A percentile compares a stretch with the other conserved stretches of the same genome.
These are phyloP conservation scores for Stratiolaelaps scimitus DNA, from an alignment of 1,140 invertebrate species.

Conservation along the genomic window DNA sequence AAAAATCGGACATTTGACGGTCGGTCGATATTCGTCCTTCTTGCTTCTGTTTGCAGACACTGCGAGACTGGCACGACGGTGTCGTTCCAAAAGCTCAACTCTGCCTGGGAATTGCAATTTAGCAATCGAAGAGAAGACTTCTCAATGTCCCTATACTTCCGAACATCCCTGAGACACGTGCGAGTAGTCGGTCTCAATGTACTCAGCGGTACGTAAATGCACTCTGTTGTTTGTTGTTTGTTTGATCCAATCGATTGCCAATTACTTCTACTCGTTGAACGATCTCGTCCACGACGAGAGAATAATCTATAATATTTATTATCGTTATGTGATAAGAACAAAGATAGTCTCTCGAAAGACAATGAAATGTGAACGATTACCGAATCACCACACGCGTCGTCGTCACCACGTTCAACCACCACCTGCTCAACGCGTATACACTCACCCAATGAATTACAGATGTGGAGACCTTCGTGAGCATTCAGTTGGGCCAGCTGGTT, in stretches of 20 bases:
- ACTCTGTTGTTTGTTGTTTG: neutral
- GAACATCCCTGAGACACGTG: constrained; percentile 15
- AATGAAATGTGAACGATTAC: no score
- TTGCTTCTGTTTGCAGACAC: neutral
- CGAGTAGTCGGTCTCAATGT: constrained; percentile 3
- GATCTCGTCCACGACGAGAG: no score
- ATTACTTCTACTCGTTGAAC: no score
- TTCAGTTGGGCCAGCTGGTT: neutral
- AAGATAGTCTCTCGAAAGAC: neutral
- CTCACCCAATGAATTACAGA: no score
- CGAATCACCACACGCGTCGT: no score
- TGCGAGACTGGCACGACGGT: constrained; percentile 20
- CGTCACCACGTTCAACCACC: no score
- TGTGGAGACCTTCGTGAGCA: constrained; percentile 3
- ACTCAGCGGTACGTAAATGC: neutral
- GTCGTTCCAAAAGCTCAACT: constrained; percentile 21
- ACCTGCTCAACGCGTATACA: no score
- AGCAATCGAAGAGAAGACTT: constrained; percentile 17
- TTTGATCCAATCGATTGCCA: neutral
- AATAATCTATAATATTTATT: no score
- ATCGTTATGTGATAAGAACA: no score
- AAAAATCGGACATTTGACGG: no score
- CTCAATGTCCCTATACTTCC: constrained; percentile 21
- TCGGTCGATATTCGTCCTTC: neutral
- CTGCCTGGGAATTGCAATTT: constrained; percentile 19